These are phyloP conservation scores for Endotricha flammealis DNA, from an alignment of 2,888 invertebrate species.

Conservation along the genomic window DNA sequence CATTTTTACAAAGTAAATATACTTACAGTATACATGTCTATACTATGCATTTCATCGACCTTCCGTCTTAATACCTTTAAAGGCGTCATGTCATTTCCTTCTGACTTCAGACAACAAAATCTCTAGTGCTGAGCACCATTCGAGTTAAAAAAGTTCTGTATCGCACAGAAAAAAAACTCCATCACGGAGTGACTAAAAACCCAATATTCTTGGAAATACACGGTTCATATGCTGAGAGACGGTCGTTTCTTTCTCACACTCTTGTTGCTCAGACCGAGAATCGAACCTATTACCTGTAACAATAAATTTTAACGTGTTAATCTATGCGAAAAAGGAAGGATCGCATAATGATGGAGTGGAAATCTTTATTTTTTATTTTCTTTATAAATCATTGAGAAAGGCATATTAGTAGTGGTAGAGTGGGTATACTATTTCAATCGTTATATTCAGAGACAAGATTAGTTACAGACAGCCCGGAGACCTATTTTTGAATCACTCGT, in stretches of 20 bases:
- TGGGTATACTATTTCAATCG: too few species aligned
- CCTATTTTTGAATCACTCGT: too few species aligned
- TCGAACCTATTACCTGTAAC: slow-evolving; percentile 82
- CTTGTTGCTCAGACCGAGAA: slow-evolving; percentile 87
- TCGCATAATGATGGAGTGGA: too few species aligned
- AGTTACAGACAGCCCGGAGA: too few species aligned
- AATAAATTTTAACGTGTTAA: slow-evolving; percentile 12
- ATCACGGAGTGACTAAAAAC: slow-evolving; percentile 60
- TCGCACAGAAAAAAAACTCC: slow-evolving; percentile 63
- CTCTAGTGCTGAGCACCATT: slow-evolving; percentile 34
- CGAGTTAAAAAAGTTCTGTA: slow-evolving; percentile 49
- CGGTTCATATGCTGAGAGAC: slow-evolving; percentile 86
- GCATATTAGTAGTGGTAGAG: too few species aligned
- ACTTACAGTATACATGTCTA: too few species aligned
- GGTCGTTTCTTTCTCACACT: slow-evolving; percentile 88
- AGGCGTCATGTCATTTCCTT: slow-evolving; percentile 24
- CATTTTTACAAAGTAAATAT: too few species aligned
- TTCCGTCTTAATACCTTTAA: slow-evolving; percentile 32
- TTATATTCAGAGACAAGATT: too few species aligned
- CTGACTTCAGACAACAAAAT: slow-evolving; percentile 37
- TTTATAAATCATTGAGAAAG: too few species aligned
- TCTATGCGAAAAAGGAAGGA: too few species aligned
- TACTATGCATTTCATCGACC: too few species aligned
- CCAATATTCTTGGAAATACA: slow-evolving; percentile 24
- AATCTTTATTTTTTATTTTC: too few species aligned